These are phyloP conservation scores for Eurypyga helias DNA, from an alignment of 2,113 vertebrate species.

Conservation along the genomic window DNA sequence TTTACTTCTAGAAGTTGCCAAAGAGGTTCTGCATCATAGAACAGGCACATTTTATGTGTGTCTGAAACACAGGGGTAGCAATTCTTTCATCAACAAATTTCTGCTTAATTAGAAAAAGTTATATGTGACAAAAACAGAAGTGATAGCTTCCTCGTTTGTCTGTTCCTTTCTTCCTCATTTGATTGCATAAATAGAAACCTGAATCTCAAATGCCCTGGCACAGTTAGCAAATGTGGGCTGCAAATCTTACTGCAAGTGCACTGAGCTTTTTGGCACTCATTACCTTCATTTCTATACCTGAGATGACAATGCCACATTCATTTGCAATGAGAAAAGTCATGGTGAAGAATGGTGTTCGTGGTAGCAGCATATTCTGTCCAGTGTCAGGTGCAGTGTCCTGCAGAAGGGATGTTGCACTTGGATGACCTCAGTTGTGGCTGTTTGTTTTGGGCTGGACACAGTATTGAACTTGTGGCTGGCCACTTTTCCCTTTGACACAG, in stretches of 20 bases:
- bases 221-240: neutral
- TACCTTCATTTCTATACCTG: neutral
- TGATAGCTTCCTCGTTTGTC: neutral
- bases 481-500: neutral
- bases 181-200: neutral
- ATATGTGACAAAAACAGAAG: neutral
- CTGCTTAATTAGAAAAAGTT: neutral
- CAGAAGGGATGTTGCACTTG: neutral
- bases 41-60: fast-evolving
- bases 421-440: neutral
- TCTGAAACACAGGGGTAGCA: neutral
- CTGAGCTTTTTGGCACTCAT: neutral
- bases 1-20: neutral
- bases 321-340: neutral
- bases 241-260: neutral
- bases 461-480: neutral
- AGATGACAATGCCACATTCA: neutral
- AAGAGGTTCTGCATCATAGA: neutral
- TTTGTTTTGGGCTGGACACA: neutral
- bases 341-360: neutral
- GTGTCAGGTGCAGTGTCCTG: neutral
- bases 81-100: neutral
- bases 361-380: neutral
- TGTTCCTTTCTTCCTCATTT: neutral
- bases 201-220: neutral